A percentile compares a stretch with the other conserved stretches of the same genome.
Conservation (phyloP, 2,888 invertebrate species). For the Orchesellides sinensis region DNA sequence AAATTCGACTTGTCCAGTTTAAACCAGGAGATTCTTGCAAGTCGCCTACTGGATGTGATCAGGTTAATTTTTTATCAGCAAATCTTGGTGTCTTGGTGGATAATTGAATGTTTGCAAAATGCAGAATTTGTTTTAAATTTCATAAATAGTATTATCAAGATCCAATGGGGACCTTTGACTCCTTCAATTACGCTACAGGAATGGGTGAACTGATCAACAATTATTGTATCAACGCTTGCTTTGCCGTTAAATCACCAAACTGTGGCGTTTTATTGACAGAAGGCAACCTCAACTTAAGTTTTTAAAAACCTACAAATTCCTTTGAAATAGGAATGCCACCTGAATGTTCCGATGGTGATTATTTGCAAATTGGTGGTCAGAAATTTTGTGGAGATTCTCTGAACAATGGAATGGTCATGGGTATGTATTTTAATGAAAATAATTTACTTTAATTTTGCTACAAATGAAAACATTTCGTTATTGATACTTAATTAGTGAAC, state of each 20-base stretch:
- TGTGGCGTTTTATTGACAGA: conserved; percentile 71
- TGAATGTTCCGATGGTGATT: conserved; percentile 64
- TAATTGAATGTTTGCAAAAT: too few relatives aligned
- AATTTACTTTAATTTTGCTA: neutral
- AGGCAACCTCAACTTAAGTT: conserved; percentile 52
- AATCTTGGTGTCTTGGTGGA: too few relatives aligned
- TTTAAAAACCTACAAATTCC: neutral
- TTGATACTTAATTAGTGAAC: conserved; percentile 39
- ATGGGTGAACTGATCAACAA: conserved; percentile 68
- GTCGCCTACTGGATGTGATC: conserved; percentile 71
- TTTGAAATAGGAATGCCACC: conserved; percentile 67
- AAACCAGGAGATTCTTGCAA: conserved; percentile 68
- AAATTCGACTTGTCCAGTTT: conserved; percentile 73
- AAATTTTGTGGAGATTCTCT: conserved; percentile 71
- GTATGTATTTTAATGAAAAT: conserved; percentile 27
- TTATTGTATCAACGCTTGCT: conserved; percentile 67
- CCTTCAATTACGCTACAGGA: conserved; percentile 82
- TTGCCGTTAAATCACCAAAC: conserved; percentile 61
- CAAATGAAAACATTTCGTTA: neutral
- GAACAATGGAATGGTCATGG: conserved; percentile 65
- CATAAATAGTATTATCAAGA: conserved; percentile 81
- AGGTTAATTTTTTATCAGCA: conserved; percentile 48
- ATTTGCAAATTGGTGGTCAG: conserved; percentile 50
- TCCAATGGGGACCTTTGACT: conserved; percentile 82
- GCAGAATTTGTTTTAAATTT: too few relatives aligned